These are phyloP conservation scores for Dyspetes luteomarginatus DNA, from an alignment of 2,888 invertebrate species.

Conservation along the genomic window DNA sequence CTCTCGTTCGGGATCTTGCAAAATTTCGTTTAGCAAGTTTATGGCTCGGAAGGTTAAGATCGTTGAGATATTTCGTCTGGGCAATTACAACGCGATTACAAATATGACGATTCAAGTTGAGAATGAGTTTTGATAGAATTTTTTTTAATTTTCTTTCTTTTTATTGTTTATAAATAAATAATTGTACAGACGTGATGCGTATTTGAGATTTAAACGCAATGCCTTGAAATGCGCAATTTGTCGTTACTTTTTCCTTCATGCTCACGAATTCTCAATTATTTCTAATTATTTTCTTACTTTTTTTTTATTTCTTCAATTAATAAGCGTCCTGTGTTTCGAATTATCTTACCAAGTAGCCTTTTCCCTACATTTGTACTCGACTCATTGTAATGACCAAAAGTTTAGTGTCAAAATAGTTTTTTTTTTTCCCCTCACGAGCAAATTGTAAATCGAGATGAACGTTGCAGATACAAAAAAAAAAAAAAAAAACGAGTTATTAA, in stretches of 20 bases:
- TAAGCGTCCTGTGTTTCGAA: constrained; percentile 62
- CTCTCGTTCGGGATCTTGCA: background rate
- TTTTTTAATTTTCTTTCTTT: constrained; percentile 32
- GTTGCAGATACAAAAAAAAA: background rate
- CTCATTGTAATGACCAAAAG: constrained; percentile 9
- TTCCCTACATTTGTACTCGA: constrained; percentile 44
- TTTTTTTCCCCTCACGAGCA: background rate
- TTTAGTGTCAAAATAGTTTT: background rate
- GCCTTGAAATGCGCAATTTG: constrained; percentile 45
- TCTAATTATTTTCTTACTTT: background rate
- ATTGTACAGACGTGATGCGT: constrained; percentile 58
- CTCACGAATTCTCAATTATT: background rate
- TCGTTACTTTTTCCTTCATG: background rate
- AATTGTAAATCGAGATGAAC: background rate
- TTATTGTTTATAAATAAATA: constrained; percentile 59
- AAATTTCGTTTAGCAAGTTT: background rate
- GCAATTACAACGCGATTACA: too few species aligned
- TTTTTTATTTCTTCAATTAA: constrained; percentile 10
- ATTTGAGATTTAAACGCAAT: constrained; percentile 37
- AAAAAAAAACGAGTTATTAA: constrained; percentile 17
- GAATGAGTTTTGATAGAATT: too few species aligned
- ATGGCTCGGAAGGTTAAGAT: too few species aligned
- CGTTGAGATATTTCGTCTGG: too few species aligned
- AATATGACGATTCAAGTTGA: too few species aligned
- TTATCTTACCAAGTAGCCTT: constrained; percentile 38